Percentiles rank a stretch among this genome's conserved stretches.
These are phyloP conservation scores for Eulemur albifrons DNA, from an alignment of 2,797 vertebrate species.

Conservation along the genomic window DNA sequence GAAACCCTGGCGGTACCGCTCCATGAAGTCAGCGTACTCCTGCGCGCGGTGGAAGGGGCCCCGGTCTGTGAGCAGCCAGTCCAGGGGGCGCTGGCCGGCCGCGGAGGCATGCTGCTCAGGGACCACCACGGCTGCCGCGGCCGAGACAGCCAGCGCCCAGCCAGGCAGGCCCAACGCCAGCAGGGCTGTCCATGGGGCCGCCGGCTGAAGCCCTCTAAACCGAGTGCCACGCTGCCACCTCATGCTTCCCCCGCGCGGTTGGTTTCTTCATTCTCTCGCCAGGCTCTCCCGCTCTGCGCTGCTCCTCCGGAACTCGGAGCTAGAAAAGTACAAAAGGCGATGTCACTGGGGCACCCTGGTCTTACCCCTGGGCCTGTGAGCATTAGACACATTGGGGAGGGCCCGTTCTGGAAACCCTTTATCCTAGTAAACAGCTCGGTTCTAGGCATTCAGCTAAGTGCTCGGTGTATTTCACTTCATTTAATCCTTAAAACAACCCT, in stretches of 20 bases:
- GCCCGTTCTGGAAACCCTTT: not conserved
- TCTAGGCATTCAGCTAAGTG: not conserved
- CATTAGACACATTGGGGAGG: fast-evolving
- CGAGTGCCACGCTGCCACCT: constrained; percentile 89
- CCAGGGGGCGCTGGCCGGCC: constrained; percentile 88
- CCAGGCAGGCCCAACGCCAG: constrained; percentile 88
- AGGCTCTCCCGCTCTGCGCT: constrained; percentile 78
- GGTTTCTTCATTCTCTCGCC: constrained; percentile 97
- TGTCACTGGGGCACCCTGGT: not conserved
- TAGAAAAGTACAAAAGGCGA: constrained; percentile 57
- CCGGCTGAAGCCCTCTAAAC: constrained; percentile 91
- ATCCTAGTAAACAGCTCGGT: too few species aligned
- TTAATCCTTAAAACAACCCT: not conserved
- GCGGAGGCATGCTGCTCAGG: constrained; percentile 88
- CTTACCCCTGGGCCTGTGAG: not conserved
- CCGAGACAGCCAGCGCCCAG: constrained; percentile 79
- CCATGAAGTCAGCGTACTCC: constrained; percentile 96
- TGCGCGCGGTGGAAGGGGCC: constrained; percentile 96
- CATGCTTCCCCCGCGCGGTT: constrained; percentile 93
- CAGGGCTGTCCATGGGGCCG: constrained; percentile 90
- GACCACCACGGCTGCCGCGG: constrained; percentile 64
- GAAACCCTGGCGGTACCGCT: constrained; percentile 96
- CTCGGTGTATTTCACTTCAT: not conserved
- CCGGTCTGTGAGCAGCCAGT: constrained; percentile 97
- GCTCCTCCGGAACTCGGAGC: constrained; percentile 79